Evolutionary conservation across 1,140 invertebrate species (phyloP), one percentile per base, ranked within the genome.

Genomic region (Zaprionus ornatus): DNA sequence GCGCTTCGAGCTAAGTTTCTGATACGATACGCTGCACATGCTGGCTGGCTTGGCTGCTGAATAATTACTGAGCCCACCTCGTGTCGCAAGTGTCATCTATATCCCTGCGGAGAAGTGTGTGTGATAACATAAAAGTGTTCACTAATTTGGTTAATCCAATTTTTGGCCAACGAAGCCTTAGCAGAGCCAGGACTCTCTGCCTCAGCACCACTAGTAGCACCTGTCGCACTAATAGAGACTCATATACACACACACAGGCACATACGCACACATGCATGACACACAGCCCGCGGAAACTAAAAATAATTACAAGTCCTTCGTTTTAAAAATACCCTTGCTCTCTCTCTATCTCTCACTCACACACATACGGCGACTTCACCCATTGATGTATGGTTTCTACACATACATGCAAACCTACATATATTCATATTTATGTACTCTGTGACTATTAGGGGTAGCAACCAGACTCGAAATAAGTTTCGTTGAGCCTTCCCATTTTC

Each of bases 91-190:
- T 75, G 69, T 25, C 25, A n/a, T 3, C 67, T 88, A 88, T 90
- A 88, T 84, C 63, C 68, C 42, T 29, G 3, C 13, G 29, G 29
- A 2, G 27, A 23, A 21, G 40, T 4, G 45, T 45, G 45, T 12
- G 45, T 35, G 84, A 88, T 81, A 68, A 84, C 84, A 64, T 74
- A 90, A 82, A 88, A 88, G 84, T 88, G 85, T 61, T 3, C 68
- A 32, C 74, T 88, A 88, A 88, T 88, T 90, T 76, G 81, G 62
- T 48, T 88, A 88, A 88, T 88, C 90, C 68, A 90, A 88, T 88
- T 90, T 84, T 79, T 60, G 66, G 52, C 23, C 65, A 70, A 73
- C 57, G 82, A 86, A 86, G 82, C 83, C 83, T 29, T 82, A 85
- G 32, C 37, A 55, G 48, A 64, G 64, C 40, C 19, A 23, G 55